phyloP scores from a whole-genome alignment of 2,113 vertebrate genomes.

The Machaerirhynchus nigripectus region DNA sequence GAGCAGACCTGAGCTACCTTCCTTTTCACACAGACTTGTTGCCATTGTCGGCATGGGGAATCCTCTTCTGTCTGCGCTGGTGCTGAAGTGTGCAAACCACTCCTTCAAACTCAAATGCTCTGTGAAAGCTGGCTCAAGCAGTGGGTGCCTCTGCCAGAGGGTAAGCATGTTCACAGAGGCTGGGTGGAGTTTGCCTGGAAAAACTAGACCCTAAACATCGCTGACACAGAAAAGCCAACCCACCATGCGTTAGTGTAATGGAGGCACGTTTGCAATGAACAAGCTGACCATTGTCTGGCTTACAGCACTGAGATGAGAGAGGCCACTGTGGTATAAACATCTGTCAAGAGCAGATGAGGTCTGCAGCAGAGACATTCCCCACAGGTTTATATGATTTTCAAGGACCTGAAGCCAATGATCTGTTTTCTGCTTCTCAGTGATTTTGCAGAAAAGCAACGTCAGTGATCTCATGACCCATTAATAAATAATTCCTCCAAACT shows the following conservation, averaged over 20 bases:
- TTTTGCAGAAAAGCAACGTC: slow-evolving; percentile 14
- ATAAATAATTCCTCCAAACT: slow-evolving; percentile 9
- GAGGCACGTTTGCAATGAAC: neutral
- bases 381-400: slow-evolving; percentile 33
- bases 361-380: neutral
- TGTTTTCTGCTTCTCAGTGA: neutral
- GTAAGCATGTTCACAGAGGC: neutral
- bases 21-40: neutral
- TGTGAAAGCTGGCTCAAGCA: neutral
- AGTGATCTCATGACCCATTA: slow-evolving; percentile 23
- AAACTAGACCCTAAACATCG: neutral
- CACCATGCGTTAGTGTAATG: neutral
- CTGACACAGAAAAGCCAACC: neutral
- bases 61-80: neutral
- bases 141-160: neutral
- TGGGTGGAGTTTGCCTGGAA: neutral
- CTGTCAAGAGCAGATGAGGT: neutral
- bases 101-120: neutral
- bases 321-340: slow-evolving; percentile 14
- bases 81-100: accelerated
- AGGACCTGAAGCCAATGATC: neutral
- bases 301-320: neutral
- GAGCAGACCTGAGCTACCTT: neutral
- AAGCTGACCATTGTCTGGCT: neutral
- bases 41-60: neutral